Evolutionary conservation across 2,113 vertebrate genomes (phyloP), one percentile per base, ranked within the genome.

Genomic region (Ciconia maguari): DNA sequence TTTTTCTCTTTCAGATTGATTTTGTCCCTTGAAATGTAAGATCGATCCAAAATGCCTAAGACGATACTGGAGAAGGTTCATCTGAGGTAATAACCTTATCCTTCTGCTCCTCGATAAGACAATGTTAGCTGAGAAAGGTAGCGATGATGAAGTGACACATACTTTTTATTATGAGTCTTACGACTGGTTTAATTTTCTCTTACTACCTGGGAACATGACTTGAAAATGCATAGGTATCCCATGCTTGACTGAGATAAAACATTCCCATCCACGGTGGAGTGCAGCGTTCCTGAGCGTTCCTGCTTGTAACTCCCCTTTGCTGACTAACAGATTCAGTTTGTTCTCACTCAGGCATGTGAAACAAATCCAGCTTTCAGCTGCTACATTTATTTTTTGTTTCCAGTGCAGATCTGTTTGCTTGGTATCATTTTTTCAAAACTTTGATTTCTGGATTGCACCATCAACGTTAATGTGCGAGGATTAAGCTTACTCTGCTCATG

Each of bases 241-340:
- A 44, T 58, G 54, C 81, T 66, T 62, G 72, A 51, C n/a, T 1
- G 32, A 89, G 86, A 70, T 48, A 62, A 87, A 92, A 69, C 15
- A 4, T 74, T 64, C 79, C 34, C 49, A 46, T 70, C 55, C 48
- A 7, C 1, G 25, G 61, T 2, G 2, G 29, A 79, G 57, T n/a
- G 46, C 20, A 38, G 69, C 1, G 5, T 2, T 92, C 74, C 66
- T 78, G 65, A 72, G 93, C 87, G 55, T 36, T 36, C 36, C 36
- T 36, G 24, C 36, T 80, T 26, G 7, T 79, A 87, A 62, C 41
- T 57, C 34, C 69, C 38, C 41, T 80, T 78, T 76, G 80, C 78
- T 95, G 96, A 88, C 75, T 86, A 94, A 97, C 64, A 83, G 89
- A 80, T 91, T 83, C 85, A 58, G 90, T 87, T 93, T 96, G 87